Base-by-base conservation (phyloP, 2,888 invertebrate species). In the Prosapia bicincta region DNA sequence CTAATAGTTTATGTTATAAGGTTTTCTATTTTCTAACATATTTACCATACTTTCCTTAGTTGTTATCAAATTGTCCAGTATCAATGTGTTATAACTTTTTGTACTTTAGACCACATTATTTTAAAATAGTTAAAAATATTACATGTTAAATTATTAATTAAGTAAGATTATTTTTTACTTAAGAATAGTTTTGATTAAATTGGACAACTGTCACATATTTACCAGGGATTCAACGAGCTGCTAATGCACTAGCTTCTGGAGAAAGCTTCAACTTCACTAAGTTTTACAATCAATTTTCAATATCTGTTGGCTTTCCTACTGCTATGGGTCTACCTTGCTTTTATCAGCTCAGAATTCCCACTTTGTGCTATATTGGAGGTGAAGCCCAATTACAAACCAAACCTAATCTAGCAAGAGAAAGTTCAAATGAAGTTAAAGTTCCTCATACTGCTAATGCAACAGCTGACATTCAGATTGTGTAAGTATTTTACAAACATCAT, bases 261-360 rank as follows among this genome's bases (percentile, higher is more conserved):
- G 83, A 86, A 66, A 82, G 86, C 23, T 85, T 88, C 80, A 89
- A 90, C 82, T 87, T 88, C 83, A 90, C 89, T 66, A 91, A 90
- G 83, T 85, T 91, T 13, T 82, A 86, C 69, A 89, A 89, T 81
- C 85, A 87, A 70, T 86, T 87, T 68, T 89, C 90, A 79, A 85
- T 90, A 7, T 87, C 88, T 13, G 84, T 92, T n/a, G 89, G 89
- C 84, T 90, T 92, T 87, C 92, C 93, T 2, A 88, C 91, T 20
- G 90, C 89, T 76, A 88, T 88, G 80, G 93, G 93, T 83, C 85
- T 92, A 80, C 92, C 93, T 13, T 91, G 91, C 83, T 84, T 90
- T 76, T 92, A 86, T 84, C 88, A 88, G 74, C 87, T 89, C 81
- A 88, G 89, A 74, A 86, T 86, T 74, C 92, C 92, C 10, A 85